Evolutionary conservation across 2,797 vertebrate species (phyloP), one percentile per base, ranked within the genome.

Genomic region (Selene dorsalis): DNA sequence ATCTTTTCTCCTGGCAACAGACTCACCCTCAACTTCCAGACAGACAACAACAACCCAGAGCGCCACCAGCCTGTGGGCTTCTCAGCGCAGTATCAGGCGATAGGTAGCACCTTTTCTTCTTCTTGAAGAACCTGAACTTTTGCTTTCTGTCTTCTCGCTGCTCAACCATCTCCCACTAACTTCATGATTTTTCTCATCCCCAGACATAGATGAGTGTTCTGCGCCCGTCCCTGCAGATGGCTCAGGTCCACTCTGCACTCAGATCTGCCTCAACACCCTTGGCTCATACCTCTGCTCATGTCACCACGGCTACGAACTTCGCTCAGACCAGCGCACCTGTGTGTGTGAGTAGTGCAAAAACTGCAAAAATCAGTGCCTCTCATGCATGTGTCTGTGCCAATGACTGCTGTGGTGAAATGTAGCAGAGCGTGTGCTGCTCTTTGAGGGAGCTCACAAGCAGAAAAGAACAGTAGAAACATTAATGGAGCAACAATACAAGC

Each of bases 181-280:
- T 6, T 12, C 45, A 28, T n/a, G 6, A 57, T 52, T 55, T n/a
- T 32, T 85, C 35, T 77, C 58, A 17, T 60, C 26, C n/a, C 62
- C 79, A 95, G 95, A 95, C 82, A 80, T 90, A 14, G 93, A 95
- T 63, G 95, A 95, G 84, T 95, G 94, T 71, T 88, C 90, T 2
- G 78, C 43, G 2, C 84, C 85, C 38, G 77, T 79, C 35, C 60
- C 88, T 55, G 66, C 39, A 24, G 90, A 87, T 28, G 84, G 78
- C 55, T 89, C 88, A 3, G 87, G 81, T 43, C 90, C 90, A 1
- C 86, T 90, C 60, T 95, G 94, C 69, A 83, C 89, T 72, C 94
- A 95, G 83, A 92, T 95, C 72, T 95, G 94, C 85, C 91, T 94
- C 68, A 95, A 95, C 84, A 94, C 93, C 30, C 89, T 95, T 3